Evolutionary conservation across 2,113 vertebrate genomes (phyloP).

Genomic region (Catharus minimus): DNA sequence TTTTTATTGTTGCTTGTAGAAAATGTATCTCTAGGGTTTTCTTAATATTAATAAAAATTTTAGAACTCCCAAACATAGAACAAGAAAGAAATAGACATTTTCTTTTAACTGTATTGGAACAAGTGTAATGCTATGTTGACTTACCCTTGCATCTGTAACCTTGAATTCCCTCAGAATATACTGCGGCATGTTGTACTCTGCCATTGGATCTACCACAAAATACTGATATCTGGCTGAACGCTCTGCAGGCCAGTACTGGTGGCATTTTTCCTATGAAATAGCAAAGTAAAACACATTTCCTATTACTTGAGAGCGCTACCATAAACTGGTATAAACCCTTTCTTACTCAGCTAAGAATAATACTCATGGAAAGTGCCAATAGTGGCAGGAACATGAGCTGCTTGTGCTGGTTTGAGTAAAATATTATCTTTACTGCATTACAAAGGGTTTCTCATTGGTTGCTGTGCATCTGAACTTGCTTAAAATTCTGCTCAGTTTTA

Average conservation of each 20-base stretch:
- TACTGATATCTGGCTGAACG: slow-evolving; percentile 98
- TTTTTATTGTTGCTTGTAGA: background rate
- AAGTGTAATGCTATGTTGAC: slow-evolving; percentile 7
- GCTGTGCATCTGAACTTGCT: background rate
- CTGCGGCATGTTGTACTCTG: slow-evolving; percentile 99
- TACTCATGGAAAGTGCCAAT: background rate
- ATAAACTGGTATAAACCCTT: background rate
- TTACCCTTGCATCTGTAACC: slow-evolving; percentile 98
- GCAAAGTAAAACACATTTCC: background rate
- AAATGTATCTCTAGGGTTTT: background rate
- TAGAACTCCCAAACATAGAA: background rate
- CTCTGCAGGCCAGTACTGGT: slow-evolving; percentile 99
- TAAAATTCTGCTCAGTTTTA: background rate
- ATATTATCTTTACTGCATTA: background rate
- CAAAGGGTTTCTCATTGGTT: background rate
- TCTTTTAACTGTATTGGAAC: background rate
- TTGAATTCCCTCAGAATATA: slow-evolving; percentile 99
- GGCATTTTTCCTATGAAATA: slow-evolving; percentile 93
- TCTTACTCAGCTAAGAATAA: background rate
- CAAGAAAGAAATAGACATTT: background rate
- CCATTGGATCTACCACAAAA: slow-evolving; percentile 99
- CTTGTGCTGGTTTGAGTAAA: background rate
- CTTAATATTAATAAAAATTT: background rate
- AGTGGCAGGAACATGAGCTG: background rate
- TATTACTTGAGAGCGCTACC: background rate